Evolutionary conservation across 2,113 vertebrate species (phyloP).

Genomic region (Heterotis niloticus): DNA sequence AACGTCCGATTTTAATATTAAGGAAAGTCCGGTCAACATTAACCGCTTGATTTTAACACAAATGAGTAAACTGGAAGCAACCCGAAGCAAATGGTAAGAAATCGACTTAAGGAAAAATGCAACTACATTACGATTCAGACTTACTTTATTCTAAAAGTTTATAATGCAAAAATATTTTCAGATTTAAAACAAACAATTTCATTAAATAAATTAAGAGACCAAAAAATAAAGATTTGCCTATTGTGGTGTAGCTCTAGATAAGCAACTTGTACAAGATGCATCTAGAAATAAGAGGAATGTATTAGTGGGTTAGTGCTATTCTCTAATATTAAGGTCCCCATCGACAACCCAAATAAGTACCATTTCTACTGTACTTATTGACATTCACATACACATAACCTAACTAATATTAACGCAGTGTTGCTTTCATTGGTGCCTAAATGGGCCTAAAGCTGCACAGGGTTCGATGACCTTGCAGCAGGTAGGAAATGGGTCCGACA

Average conservation of each 20-base stretch:
- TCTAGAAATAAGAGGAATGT: slow-evolving; percentile 30
- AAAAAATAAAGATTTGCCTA: slow-evolving; percentile 38
- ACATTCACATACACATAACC: not conserved
- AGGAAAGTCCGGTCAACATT: no score
- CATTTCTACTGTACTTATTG: no score
- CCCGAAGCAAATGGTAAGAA: no score
- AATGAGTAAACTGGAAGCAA: no score
- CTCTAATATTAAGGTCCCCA: not conserved
- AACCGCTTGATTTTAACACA: no score
- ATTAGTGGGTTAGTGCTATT: slow-evolving; percentile 10
- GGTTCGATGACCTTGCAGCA: not conserved
- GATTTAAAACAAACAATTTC: slow-evolving; percentile 41
- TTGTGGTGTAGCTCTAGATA: slow-evolving; percentile 33
- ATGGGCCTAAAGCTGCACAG: not conserved
- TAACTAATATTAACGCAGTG: no score
- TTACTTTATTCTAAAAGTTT: slow-evolving; percentile 25
- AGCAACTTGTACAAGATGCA: slow-evolving; percentile 36
- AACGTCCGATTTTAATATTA: no score
- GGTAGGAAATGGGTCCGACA: not conserved
- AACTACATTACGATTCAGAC: not conserved
- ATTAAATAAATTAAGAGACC: slow-evolving; percentile 51
- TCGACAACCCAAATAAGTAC: slow-evolving; percentile 18
- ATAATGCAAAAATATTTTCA: slow-evolving; percentile 29
- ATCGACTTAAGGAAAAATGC: no score
- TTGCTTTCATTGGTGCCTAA: no score